Conservation (phyloP, 2,888 invertebrate genomes). For the Antheraea yamamai region DNA sequence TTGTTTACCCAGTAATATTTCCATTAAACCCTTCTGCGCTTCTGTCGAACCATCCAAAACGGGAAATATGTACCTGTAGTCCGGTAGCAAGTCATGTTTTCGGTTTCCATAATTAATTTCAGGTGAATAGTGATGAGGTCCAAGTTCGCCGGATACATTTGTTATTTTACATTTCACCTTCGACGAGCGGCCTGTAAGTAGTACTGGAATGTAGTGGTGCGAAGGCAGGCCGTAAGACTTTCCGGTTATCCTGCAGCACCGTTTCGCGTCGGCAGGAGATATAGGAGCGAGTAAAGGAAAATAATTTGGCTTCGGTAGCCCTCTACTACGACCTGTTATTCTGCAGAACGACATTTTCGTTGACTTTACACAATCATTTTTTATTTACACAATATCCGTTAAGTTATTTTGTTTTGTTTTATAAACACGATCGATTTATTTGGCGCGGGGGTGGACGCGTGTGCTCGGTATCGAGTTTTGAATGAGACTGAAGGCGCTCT, state of each 20-base stretch:
- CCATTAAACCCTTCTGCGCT: constrained; percentile 83
- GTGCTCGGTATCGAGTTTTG: constrained; percentile 58
- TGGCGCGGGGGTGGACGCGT: constrained; percentile 54
- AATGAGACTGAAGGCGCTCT: constrained; percentile 62
- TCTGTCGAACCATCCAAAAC: constrained; percentile 86
- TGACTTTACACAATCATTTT: constrained; percentile 64
- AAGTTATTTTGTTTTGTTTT: constrained; percentile 38
- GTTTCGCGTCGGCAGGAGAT: constrained; percentile 91
- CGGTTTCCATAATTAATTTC: constrained; percentile 84
- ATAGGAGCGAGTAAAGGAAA: constrained; percentile 91
- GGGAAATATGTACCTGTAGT: constrained; percentile 89
- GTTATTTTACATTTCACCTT: constrained; percentile 84
- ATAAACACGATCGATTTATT: constrained; percentile 48
- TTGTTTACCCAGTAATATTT: constrained; percentile 83
- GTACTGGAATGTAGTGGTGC: constrained; percentile 90
- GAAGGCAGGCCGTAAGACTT: constrained; percentile 88
- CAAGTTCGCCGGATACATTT: constrained; percentile 83
- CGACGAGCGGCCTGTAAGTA: constrained; percentile 78
- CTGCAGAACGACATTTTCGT: constrained; percentile 87
- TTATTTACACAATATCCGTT: constrained; percentile 58
- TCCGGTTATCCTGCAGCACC: constrained; percentile 90
- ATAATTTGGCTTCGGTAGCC: constrained; percentile 91
- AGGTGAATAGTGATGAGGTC: constrained; percentile 83
- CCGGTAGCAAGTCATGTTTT: constrained; percentile 85
- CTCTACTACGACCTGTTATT: constrained; percentile 90